Evolutionary conservation across 92 coral and sea anemone species (phyloP), one percentile per base, ranked within the genome.

Genomic region (Desmophyllum pertusum): DNA sequence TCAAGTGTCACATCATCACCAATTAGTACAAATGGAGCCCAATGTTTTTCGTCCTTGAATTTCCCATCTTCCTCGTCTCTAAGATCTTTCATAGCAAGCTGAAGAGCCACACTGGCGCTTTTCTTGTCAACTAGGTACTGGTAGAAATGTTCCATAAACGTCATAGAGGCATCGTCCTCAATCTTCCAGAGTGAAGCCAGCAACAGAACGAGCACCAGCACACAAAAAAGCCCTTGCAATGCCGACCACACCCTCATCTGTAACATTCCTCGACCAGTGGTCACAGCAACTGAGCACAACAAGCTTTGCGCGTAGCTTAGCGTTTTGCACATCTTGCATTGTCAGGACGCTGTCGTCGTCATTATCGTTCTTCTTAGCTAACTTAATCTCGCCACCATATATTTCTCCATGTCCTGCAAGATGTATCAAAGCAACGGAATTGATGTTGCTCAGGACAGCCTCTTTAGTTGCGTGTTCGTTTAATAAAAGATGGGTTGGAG

Each of bases 131-230:
- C 0, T 7, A 59, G 65, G 35, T 10, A 4, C 5, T 25, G 33
- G 65, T 59, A 59, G 4, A 59, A 59, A 10, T 10, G 3, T 59
- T 4, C 27, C 65, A 59, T 59, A 29, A 59, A 27, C 35, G 8
- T 10, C 65, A 27, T 59, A 8, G 65, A 25, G 65, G 33, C 30
- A 6, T 59, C 17, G 65, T 59, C 35, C 8, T 59, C 65, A 59
- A 59, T 25, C 27, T 7, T 2, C 65, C 65, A 59, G 33, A 59
- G 35, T 11, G 65, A 59, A 1, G 15, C 65, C 13, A 59, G 35
- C n/a, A 27, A 59, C 65, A 7, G 65, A 59, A 25, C 65, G 65
- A 27, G 65, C 65, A 59, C 65, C 65, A 27, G 65, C 65, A 59
- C 33, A 0, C 65, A 59, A 10, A 59, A 59, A 59, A 4, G 65